phyloP scores from a whole-genome alignment of 2,888 invertebrate genomes.

The Steromphala cineraria region DNA sequence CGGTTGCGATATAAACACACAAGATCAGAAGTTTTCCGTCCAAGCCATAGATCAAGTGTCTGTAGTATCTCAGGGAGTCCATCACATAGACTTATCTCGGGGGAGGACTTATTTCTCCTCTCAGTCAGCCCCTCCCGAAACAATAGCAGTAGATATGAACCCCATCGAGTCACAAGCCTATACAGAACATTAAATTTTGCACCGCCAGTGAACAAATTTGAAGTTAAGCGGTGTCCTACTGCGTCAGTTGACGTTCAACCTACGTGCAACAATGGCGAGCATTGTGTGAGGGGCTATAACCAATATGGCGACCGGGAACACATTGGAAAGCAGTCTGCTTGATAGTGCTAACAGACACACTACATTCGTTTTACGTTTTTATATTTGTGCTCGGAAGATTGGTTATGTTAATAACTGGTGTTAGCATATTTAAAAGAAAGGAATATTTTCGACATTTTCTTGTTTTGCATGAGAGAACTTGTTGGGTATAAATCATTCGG shows the following conservation, averaged over 20 bases:
- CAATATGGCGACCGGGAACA: neutral
- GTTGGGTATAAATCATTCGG: neutral
- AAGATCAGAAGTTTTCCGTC: neutral
- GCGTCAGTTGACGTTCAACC: neutral
- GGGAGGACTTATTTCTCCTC: too few relatives aligned
- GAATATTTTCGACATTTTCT: neutral
- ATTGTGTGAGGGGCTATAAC: neutral
- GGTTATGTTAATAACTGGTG: neutral
- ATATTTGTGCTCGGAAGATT: neutral
- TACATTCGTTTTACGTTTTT: neutral
- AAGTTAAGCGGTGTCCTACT: neutral
- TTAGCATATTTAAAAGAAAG: neutral
- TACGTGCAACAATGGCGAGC: neutral
- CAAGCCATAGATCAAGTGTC: neutral
- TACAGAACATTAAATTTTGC: constrained; percentile 10
- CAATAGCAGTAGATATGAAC: neutral
- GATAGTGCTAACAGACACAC: neutral
- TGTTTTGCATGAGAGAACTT: neutral
- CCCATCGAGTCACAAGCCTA: constrained; percentile 9
- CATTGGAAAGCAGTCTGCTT: neutral
- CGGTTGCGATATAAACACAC: neutral
- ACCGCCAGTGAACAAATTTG: constrained; percentile 18
- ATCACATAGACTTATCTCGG: neutral
- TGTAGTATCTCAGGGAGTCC: neutral
- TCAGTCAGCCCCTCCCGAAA: neutral